Conservation (phyloP, 2,797 vertebrate species). For the Clarias fuscus region DNA sequence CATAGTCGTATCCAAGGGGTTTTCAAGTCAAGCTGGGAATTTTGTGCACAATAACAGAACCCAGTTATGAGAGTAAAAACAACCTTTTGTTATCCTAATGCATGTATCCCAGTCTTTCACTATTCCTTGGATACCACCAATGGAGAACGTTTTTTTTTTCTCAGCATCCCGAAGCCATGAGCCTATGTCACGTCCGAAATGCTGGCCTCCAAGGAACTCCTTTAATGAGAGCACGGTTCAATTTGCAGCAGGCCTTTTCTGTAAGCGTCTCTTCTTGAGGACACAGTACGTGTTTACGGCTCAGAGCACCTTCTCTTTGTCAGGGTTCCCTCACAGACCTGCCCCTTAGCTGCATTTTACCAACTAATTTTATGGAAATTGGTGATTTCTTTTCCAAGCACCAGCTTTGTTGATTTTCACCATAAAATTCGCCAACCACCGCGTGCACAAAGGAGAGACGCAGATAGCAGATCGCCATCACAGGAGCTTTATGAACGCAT, state of each 20-base stretch:
- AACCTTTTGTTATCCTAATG: too few species aligned
- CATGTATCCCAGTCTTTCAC: too few species aligned
- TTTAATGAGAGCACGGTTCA: neutral
- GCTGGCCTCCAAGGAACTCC: too few species aligned
- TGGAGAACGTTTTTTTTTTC: too few species aligned
- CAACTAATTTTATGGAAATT: conserved; percentile 72
- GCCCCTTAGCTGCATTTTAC: conserved; percentile 50
- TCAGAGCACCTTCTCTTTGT: conserved; percentile 22
- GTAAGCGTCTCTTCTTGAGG: conserved; percentile 28
- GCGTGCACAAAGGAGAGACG: neutral
- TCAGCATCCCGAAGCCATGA: too few species aligned
- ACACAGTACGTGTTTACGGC: conserved; percentile 1
- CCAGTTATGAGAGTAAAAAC: too few species aligned
- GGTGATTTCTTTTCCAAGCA: conserved; percentile 52
- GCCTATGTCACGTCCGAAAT: too few species aligned
- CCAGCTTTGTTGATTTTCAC: conserved; percentile 58
- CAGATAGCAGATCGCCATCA: conserved; percentile 1
- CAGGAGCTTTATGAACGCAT: neutral
- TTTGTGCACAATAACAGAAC: too few species aligned
- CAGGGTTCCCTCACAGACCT: conserved; percentile 56
- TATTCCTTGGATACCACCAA: too few species aligned
- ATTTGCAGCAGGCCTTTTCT: conserved; percentile 12
- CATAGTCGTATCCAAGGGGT: neutral
- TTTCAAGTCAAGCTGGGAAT: too few species aligned
- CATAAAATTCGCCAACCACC: conserved; percentile 51